These are phyloP conservation scores for Leptinotarsa peninsularis DNA, from an alignment of 2,888 invertebrate genomes.

Conservation along the genomic window DNA sequence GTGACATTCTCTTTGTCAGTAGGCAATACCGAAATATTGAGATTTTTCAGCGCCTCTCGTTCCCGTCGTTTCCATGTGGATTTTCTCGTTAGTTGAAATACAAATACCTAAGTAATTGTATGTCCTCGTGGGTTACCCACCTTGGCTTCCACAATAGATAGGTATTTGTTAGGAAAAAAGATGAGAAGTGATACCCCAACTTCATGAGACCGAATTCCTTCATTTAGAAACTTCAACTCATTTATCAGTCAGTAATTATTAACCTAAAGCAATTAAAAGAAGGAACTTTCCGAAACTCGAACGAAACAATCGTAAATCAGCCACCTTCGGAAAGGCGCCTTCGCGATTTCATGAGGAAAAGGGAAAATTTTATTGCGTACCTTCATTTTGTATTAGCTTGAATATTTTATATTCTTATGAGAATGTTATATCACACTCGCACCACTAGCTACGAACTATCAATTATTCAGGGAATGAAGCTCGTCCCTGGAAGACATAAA, in stretches of 20 bases:
- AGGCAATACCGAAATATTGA: too few relatives aligned
- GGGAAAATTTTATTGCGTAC: conserved; percentile 25
- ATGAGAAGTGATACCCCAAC: too few relatives aligned
- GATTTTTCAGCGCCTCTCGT: too few relatives aligned
- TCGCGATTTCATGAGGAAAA: conserved; percentile 8
- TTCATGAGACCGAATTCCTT: not conserved
- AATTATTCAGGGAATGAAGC: conserved; percentile 24
- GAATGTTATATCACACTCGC: conserved; percentile 6
- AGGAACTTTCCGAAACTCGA: conserved; percentile 1
- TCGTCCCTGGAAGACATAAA: conserved; percentile 14
- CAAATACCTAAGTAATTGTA: too few relatives aligned
- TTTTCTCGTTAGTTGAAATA: too few relatives aligned
- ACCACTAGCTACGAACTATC: conserved; percentile 10
- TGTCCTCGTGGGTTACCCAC: too few relatives aligned
- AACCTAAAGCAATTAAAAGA: conserved; percentile 11
- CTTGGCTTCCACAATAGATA: too few relatives aligned
- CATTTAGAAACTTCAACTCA: conserved; percentile 3
- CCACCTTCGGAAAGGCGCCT: not conserved
- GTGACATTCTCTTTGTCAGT: too few relatives aligned
- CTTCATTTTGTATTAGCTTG: conserved; percentile 23
- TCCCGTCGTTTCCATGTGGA: too few relatives aligned
- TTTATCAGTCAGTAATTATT: conserved; percentile 19
- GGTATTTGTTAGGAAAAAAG: too few relatives aligned
- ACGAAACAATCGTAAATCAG: conserved; percentile 21
- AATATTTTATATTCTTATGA: conserved; percentile 21